Evolutionary conservation across 1,140 invertebrate genomes (phyloP).

Genomic region (Tetramorium alpestre): DNA sequence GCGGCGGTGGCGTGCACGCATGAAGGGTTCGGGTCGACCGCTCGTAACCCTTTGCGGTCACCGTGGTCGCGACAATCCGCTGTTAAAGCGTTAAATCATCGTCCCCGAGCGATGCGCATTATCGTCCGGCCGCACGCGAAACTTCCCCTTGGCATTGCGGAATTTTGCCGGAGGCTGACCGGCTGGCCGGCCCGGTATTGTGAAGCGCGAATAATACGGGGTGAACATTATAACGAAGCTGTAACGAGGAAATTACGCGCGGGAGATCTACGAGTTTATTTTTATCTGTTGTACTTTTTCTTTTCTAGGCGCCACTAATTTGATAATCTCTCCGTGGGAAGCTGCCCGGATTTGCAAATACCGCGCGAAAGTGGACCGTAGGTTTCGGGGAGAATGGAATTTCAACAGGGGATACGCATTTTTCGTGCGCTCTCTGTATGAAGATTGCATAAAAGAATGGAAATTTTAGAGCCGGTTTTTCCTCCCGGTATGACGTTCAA

Average conservation of each 20-base stretch:
- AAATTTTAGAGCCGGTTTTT: conserved; percentile 27
- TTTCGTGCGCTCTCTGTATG: not conserved
- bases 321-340: not conserved
- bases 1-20: not conserved
- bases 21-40: not conserved
- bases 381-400: not conserved
- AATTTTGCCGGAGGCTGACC: conserved; percentile 25
- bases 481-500: not conserved
- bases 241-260: conserved; percentile 28
- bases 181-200: not conserved
- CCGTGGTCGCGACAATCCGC: conserved; percentile 69
- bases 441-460: not conserved
- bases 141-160: conserved; percentile 16
- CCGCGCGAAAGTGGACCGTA: not conserved
- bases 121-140: conserved; percentile 57
- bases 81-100: conserved; percentile 70
- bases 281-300: not conserved
- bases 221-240: not conserved
- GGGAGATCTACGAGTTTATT: not conserved
- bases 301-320: not conserved
- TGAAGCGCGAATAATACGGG: not conserved
- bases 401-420: not conserved
- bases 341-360: too few relatives aligned
- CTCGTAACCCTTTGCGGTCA: conserved; percentile 67
- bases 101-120: conserved; percentile 58